Evolutionary conservation across 2,797 vertebrate genomes (phyloP), one percentile per base, ranked within the genome.

Genomic region (Uromys caudimaculatus): DNA sequence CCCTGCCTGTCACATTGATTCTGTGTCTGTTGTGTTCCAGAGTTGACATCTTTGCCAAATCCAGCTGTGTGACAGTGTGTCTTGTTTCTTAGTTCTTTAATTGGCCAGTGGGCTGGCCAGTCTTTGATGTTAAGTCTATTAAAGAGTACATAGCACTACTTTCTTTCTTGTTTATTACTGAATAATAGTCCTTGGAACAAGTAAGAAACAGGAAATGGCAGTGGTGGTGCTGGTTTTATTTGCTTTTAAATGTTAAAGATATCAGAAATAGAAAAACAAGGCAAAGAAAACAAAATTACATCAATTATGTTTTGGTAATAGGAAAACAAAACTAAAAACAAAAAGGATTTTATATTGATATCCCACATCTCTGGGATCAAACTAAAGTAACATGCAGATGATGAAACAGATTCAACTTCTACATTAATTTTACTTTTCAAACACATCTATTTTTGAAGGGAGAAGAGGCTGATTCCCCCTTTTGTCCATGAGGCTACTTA

Each of bases 11-110:
- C 69, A 44, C 9, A 62, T 47, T 76, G 38, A 95, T 87, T 97
- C 76, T 93, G 95, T 91, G 94, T 93, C 76, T 52, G 3, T 95
- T 41, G 85, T 97, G 83, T 76, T 95, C 56, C 27, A 44, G 81
- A 93, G 85, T 82, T 96, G 67, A 52, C 35, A 35, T 93, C 93
- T 93, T 58, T 75, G 56, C 38, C 32, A 73, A 50, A 23, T 86
- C 78, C 23, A 73, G 32, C 75, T 62, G 0, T 16, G 60, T 6
- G 0, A 32, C 19, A 32, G 24, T 38, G 8, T 89, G 47, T 91
- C 86, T 82, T 81, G n/a, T 89, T 94, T 97, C 83, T 90, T 79
- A 60, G n/a, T 67, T 83, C 56, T 94, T 86, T 77, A 41, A 4
- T 47, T 75, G 71, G 60, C 24, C 90, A 2, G 85, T 78, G 32